Evolutionary conservation across 2,797 vertebrate genomes (phyloP).

Genomic region (Sebastes miniatus): DNA sequence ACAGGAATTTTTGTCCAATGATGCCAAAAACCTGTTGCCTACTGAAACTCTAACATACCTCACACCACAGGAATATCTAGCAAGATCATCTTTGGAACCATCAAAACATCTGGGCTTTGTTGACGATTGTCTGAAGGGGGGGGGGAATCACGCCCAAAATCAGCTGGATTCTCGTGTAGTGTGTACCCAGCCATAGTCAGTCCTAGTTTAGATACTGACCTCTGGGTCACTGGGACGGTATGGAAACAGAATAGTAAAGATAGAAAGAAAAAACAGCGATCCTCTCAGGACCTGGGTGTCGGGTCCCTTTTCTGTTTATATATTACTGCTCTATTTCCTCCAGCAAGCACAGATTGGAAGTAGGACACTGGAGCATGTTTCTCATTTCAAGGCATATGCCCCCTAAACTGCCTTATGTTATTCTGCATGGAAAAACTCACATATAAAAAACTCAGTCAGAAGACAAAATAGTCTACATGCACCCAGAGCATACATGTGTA

Average conservation of each 20-base stretch:
- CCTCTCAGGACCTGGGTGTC: constrained; percentile 41
- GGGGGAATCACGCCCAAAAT: too few species aligned
- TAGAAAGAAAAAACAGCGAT: background rate
- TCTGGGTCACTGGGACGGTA: constrained; percentile 42
- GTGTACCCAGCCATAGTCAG: too few species aligned
- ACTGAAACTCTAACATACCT: too few species aligned
- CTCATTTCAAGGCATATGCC: background rate
- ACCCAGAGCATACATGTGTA: background rate
- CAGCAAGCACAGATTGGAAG: constrained; percentile 38
- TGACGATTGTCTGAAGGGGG: too few species aligned
- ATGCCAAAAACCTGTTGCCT: too few species aligned
- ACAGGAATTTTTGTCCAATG: too few species aligned
- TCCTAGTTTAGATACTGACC: background rate
- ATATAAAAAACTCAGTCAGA: background rate
- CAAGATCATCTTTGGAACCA: too few species aligned
- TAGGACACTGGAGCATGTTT: constrained; percentile 52
- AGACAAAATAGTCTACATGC: background rate
- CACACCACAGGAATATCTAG: too few species aligned
- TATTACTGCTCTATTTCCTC: constrained; percentile 69
- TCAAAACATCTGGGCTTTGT: too few species aligned
- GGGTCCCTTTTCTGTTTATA: constrained; percentile 53
- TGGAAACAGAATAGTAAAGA: constrained; percentile 6
- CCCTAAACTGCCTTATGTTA: constrained; percentile 4
- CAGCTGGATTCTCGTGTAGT: too few species aligned
- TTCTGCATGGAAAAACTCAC: background rate